A percentile compares a stretch with the other conserved stretches of the same genome.
phyloP scores from a whole-genome alignment of 2,113 vertebrate genomes.

The Manacus vitellinus region DNA sequence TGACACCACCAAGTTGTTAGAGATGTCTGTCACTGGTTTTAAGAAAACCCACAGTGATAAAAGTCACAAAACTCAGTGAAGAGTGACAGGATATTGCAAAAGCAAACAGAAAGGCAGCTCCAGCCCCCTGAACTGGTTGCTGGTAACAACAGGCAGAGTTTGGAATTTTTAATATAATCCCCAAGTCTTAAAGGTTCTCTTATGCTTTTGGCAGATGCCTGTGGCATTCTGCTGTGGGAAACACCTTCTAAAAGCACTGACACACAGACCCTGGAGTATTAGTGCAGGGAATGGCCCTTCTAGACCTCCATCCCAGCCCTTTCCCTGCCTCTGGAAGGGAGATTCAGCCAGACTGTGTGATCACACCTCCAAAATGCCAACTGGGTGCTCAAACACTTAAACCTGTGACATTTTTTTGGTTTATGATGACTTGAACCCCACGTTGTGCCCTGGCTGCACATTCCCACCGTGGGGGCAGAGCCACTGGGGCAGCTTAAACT shows the following conservation, averaged over 20 bases:
- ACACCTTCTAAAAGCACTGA: neutral
- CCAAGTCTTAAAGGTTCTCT: neutral
- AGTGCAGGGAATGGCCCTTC: rapidly evolving
- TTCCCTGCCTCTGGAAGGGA: neutral
- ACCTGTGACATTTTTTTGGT: neutral
- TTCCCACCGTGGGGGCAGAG: rapidly evolving
- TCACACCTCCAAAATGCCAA: neutral
- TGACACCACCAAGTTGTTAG: neutral
- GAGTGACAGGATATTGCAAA: neutral
- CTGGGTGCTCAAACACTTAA: neutral
- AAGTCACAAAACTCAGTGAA: neutral
- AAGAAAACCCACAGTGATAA: neutral
- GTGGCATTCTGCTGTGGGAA: neutral
- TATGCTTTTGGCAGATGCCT: neutral
- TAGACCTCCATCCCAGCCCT: neutral
- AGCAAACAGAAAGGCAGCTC: neutral
- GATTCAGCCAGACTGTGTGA: neutral
- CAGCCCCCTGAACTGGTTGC: neutral
- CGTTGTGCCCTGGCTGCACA: neutral
- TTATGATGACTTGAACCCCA: neutral
- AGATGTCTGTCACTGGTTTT: neutral
- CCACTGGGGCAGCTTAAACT: neutral
- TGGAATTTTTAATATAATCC: neutral
- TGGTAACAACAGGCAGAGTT: neutral
- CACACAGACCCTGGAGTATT: neutral